phyloP scores from a whole-genome alignment of 2,113 vertebrate genomes.

The Emberiza fucata region DNA sequence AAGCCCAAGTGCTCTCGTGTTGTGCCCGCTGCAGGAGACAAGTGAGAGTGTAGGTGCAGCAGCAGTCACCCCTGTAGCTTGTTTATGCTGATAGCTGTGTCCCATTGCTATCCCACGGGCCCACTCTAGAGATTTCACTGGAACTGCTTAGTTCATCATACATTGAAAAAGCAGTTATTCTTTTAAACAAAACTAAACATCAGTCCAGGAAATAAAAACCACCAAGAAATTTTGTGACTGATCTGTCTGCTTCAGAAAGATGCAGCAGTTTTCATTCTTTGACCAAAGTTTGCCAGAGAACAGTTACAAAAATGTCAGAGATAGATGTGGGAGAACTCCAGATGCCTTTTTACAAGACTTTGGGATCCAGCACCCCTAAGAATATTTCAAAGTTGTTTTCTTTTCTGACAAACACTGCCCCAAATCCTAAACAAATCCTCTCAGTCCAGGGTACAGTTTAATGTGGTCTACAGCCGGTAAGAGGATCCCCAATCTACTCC shows the following conservation, averaged over 20 bases:
- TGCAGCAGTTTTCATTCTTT: neutral
- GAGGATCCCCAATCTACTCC: neutral
- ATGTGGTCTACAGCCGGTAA: neutral
- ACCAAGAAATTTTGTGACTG: neutral
- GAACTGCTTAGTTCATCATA: neutral
- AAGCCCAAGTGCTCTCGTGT: constrained; percentile 94
- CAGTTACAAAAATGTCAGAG: neutral
- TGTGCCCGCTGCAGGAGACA: constrained; percentile 84
- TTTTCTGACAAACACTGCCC: neutral
- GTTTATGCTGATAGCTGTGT: neutral
- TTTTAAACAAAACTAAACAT: neutral
- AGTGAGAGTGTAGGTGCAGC: neutral
- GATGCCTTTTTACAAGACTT: neutral
- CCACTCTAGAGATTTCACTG: neutral
- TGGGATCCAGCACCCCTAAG: neutral
- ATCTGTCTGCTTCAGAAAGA: neutral
- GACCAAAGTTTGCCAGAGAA: neutral
- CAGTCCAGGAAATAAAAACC: neutral
- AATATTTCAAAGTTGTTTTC: neutral
- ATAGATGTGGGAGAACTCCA: neutral
- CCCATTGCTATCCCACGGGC: neutral
- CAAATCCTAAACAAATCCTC: neutral
- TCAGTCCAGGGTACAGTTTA: neutral
- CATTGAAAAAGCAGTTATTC: neutral
- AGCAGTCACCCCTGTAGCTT: neutral